Conservation (phyloP, 2,888 invertebrate genomes). For the Ochlodes sylvanus region DNA sequence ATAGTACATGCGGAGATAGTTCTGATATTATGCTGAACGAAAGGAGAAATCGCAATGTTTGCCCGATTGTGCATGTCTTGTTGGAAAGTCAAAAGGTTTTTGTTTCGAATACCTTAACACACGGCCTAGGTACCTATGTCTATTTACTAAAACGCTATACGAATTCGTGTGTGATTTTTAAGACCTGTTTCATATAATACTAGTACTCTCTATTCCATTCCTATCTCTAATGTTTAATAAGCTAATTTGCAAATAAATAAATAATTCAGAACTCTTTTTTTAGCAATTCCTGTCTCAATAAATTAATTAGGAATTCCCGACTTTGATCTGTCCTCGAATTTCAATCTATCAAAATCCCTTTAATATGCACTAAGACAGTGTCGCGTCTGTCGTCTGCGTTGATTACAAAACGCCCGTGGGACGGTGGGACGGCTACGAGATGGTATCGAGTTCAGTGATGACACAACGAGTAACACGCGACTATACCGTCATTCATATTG, state of each 20-base stretch:
- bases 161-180: background rate
- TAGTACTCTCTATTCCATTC: background rate
- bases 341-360: too few species aligned
- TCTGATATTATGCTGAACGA: constrained; percentile 26
- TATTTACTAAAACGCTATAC: background rate
- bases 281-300: too few species aligned
- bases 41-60: constrained; percentile 35
- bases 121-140: background rate
- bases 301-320: too few species aligned
- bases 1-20: constrained; percentile 24
- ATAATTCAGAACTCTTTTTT: too few species aligned
- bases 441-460: constrained; percentile 11
- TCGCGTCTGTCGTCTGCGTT: too few species aligned
- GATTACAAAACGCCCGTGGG: constrained; percentile 23
- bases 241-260: too few species aligned
- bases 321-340: too few species aligned
- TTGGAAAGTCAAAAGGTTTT: constrained; percentile 27
- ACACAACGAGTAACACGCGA: constrained; percentile 16
- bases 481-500: constrained; percentile 22
- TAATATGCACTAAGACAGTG: too few species aligned
- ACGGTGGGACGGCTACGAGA: constrained; percentile 11
- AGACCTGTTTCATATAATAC: background rate
- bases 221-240: too few species aligned
- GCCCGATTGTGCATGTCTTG: constrained; percentile 26
- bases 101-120: constrained; percentile 1